Evolutionary conservation across 2,797 vertebrate species (phyloP).

Genomic region (Thunnus albacares): DNA sequence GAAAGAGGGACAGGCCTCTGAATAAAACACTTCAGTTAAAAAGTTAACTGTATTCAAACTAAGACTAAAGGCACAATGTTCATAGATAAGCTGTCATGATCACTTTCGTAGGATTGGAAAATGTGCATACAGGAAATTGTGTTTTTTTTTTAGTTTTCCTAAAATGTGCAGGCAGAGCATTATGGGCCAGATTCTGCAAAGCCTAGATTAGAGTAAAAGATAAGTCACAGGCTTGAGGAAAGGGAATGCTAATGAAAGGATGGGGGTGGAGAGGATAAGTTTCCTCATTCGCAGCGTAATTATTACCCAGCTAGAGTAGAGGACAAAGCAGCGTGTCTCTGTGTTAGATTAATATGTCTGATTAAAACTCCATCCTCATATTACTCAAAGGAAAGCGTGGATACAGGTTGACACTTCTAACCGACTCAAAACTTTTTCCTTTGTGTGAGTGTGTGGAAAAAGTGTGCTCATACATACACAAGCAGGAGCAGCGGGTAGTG

Average conservation of each 20-base stretch:
- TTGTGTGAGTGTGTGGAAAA: neutral
- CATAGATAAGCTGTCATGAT: neutral
- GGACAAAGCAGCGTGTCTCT: conserved; percentile 19
- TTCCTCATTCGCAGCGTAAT: conserved; percentile 51
- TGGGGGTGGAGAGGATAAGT: neutral
- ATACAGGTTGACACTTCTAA: neutral
- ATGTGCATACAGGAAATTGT: neutral
- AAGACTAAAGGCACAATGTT: neutral
- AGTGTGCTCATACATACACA: conserved; percentile 88
- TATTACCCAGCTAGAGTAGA: conserved; percentile 28
- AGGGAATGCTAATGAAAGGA: conserved; percentile 55
- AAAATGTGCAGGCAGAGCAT: neutral
- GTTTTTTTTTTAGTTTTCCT: neutral
- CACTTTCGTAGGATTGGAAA: neutral
- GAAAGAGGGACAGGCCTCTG: too few species aligned
- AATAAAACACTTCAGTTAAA: neutral
- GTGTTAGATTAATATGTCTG: conserved; percentile 52
- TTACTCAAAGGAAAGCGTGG: neutral
- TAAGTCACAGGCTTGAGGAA: conserved; percentile 4
- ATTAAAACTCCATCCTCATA: conserved; percentile 47
- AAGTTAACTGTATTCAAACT: neutral
- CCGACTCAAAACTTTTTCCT: neutral
- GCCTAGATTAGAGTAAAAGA: conserved; percentile 3
- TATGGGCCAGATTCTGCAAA: neutral
- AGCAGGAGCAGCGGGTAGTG: conserved; percentile 96